Conservation (phyloP, 2,888 invertebrate genomes). For the Eupithecia exiguata region DNA sequence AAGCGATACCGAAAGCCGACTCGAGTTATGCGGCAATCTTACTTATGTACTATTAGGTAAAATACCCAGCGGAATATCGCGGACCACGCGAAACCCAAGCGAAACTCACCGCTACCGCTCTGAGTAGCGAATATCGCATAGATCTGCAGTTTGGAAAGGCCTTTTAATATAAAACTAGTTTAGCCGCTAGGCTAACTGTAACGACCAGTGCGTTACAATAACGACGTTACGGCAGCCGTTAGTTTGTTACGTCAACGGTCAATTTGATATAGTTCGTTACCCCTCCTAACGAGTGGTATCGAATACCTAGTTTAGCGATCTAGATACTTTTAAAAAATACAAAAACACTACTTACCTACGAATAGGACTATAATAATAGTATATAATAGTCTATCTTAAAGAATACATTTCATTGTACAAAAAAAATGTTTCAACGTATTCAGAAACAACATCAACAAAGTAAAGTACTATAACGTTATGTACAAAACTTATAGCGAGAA, state of each 20-base stretch:
- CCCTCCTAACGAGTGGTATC: not conserved
- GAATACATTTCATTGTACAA: not conserved
- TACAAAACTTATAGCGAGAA: constrained; percentile 39
- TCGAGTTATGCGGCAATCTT: too few species aligned
- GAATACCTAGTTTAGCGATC: not conserved
- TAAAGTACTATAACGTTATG: not conserved
- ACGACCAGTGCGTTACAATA: not conserved
- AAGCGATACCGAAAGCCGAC: too few species aligned
- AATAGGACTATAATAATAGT: too few species aligned
- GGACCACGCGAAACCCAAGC: not conserved
- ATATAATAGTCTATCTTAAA: too few species aligned
- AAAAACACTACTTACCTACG: too few species aligned
- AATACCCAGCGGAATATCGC: not conserved
- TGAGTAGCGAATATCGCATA: not conserved
- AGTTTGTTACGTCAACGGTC: not conserved
- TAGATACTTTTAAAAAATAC: not conserved
- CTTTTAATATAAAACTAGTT: not conserved
- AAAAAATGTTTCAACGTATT: not conserved
- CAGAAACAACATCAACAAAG: not conserved
- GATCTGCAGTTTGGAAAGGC: not conserved
- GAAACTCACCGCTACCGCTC: not conserved
- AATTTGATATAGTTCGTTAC: constrained; percentile 1
- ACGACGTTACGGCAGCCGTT: not conserved
- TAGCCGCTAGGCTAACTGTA: not conserved
- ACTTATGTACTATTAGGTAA: too few species aligned